Evolutionary conservation across 2,797 vertebrate species (phyloP).

Genomic region (Neosilurus hyrtlii): DNA sequence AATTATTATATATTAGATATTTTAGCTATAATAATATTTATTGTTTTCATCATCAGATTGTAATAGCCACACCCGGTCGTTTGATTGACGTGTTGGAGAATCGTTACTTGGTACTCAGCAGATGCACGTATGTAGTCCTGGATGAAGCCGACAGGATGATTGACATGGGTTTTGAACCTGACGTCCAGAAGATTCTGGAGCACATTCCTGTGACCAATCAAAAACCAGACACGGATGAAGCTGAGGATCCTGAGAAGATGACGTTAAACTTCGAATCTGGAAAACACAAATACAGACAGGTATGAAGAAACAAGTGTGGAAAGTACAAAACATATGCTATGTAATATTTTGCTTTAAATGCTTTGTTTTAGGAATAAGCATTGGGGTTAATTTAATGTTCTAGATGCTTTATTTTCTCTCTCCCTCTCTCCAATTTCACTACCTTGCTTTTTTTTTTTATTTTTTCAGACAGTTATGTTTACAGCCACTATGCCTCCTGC

Average conservation of each 20-base stretch:
- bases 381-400: background rate
- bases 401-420: too few species aligned
- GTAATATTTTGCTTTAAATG: background rate
- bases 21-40: background rate
- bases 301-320: conserved; percentile 58
- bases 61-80: conserved; percentile 93
- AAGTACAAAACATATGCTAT: background rate
- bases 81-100: conserved; percentile 97
- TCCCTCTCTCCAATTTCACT: too few species aligned
- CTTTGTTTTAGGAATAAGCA: background rate
- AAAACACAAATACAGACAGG: conserved; percentile 98
- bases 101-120: conserved; percentile 93
- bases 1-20: background rate
- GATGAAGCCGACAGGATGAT: conserved; percentile 98
- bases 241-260: conserved; percentile 98
- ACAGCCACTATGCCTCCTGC: conserved; percentile 97
- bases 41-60: conserved; percentile 75
- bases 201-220: conserved; percentile 98
- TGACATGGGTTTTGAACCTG: conserved; percentile 98
- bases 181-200: conserved; percentile 97
- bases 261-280: conserved; percentile 93
- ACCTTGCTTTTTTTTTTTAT: too few species aligned
- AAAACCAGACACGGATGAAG: conserved; percentile 96
- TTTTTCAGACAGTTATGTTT: conserved; percentile 93
- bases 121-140: conserved; percentile 95